A percentile compares a stretch with the other conserved stretches of the same genome.
Conservation (phyloP, 2,113 vertebrate species). For the Microtus ochrogaster region DNA sequence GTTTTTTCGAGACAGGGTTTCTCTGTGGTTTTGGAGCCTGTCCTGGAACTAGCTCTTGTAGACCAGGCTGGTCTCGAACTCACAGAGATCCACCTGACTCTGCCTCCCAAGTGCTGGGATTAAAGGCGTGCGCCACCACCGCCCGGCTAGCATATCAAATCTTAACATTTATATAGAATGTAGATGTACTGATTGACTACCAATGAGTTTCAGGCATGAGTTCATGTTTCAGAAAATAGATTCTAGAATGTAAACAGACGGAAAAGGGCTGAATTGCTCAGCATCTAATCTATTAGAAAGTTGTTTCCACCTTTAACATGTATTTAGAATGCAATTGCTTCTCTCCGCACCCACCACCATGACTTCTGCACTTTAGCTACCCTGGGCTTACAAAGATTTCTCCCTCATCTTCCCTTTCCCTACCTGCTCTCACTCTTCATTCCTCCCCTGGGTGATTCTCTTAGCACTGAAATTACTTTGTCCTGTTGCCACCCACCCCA, state of each 20-base stretch:
- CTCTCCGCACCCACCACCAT: neutral
- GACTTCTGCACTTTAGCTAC: rapidly evolving
- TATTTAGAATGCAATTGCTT: neutral
- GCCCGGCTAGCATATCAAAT: neutral
- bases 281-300: neutral
- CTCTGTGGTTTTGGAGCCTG: too few relatives aligned
- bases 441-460: neutral
- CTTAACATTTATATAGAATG: neutral
- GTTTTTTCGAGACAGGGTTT: too few relatives aligned
- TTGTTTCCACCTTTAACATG: neutral
- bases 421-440: neutral
- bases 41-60: too few relatives aligned
- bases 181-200: neutral
- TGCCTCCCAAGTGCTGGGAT: too few relatives aligned
- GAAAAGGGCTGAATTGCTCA: neutral
- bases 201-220: neutral
- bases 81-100: too few relatives aligned
- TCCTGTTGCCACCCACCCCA: neutral
- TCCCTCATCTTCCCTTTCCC: neutral
- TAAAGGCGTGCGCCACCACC: too few relatives aligned
- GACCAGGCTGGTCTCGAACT: too few relatives aligned
- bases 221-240: neutral
- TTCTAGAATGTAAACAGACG: neutral
- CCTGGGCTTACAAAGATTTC: neutral
- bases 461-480: neutral